Evolutionary conservation across 2,113 vertebrate species (phyloP).

Genomic region (Sorex fumeus): DNA sequence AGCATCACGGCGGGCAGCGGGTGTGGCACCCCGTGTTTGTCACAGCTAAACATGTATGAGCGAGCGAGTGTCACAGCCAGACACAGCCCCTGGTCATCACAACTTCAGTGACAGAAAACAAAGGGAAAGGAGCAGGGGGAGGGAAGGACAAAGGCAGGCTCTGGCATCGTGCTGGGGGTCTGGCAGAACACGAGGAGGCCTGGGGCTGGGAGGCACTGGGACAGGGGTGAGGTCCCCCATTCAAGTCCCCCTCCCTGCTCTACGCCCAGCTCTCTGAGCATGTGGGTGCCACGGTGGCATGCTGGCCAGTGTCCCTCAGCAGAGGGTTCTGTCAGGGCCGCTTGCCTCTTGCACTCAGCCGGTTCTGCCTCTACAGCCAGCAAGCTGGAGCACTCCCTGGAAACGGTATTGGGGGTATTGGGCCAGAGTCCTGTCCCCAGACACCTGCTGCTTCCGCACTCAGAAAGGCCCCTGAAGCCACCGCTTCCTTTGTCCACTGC

Average conservation of each 20-base stretch:
- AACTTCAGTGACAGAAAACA: too few relatives aligned
- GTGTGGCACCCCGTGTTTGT: too few relatives aligned
- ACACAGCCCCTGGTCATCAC: too few relatives aligned
- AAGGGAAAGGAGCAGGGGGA: too few relatives aligned
- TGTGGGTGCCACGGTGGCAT: slow-evolving; percentile 12
- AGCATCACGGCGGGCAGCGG: too few relatives aligned
- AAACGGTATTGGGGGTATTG: slow-evolving; percentile 81
- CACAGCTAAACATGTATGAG: too few relatives aligned
- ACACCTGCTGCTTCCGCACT: slow-evolving; percentile 83
- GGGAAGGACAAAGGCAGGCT: too few relatives aligned
- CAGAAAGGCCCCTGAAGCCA: slow-evolving; percentile 42
- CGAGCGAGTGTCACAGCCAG: too few relatives aligned
- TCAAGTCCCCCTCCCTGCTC: background rate
- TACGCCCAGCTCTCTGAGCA: background rate
- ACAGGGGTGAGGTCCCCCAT: background rate
- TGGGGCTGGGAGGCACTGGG: background rate
- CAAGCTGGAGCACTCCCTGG: slow-evolving; percentile 79
- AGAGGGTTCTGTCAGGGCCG: slow-evolving; percentile 66
- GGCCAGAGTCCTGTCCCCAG: slow-evolving; percentile 83
- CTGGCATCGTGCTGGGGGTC: too few relatives aligned
- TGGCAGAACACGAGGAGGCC: background rate
- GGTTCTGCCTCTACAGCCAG: slow-evolving; percentile 82
- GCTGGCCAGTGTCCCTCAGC: slow-evolving; percentile 54
- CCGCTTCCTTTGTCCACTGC: background rate
- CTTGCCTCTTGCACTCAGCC: slow-evolving; percentile 78